A percentile compares a stretch with the other conserved stretches of the same genome.
phyloP scores from a whole-genome alignment of 2,888 invertebrate genomes.

The Sinopyrophorus schimmeli region DNA sequence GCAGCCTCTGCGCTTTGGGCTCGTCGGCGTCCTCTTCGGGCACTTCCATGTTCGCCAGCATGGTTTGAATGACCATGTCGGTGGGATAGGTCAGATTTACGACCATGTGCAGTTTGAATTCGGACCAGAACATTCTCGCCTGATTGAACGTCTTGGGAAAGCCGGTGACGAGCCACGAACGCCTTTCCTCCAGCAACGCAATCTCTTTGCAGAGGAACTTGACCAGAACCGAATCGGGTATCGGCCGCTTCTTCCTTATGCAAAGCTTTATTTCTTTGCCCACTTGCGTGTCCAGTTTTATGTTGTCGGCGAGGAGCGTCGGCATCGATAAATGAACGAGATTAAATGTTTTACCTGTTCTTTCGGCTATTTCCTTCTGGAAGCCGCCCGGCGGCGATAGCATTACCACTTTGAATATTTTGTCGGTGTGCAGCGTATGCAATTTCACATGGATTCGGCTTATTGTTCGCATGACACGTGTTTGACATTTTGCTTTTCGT shows the following conservation, averaged over 20 bases:
- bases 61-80: background rate
- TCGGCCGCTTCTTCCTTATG: background rate
- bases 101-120: constrained; percentile 1
- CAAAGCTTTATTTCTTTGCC: background rate
- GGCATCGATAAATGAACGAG: background rate
- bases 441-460: too few relatives aligned
- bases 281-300: background rate
- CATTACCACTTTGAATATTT: constrained; percentile 3
- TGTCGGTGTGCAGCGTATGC: background rate
- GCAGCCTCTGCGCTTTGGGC: background rate
- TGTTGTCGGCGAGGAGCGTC: background rate
- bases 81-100: background rate
- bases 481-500: too few relatives aligned
- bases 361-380: background rate
- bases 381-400: background rate
- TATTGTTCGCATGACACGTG: too few relatives aligned
- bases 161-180: constrained; percentile 2
- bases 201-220: constrained; percentile 3
- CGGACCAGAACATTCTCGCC: constrained; percentile 4
- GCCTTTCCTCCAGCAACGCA: background rate
- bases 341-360: background rate
- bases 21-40: background rate
- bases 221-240: constrained; percentile 4
- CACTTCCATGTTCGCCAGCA: background rate
- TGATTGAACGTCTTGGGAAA: constrained; percentile 7